These are phyloP conservation scores for Diadophis punctatus DNA, from an alignment of 2,113 vertebrate species.

Conservation along the genomic window DNA sequence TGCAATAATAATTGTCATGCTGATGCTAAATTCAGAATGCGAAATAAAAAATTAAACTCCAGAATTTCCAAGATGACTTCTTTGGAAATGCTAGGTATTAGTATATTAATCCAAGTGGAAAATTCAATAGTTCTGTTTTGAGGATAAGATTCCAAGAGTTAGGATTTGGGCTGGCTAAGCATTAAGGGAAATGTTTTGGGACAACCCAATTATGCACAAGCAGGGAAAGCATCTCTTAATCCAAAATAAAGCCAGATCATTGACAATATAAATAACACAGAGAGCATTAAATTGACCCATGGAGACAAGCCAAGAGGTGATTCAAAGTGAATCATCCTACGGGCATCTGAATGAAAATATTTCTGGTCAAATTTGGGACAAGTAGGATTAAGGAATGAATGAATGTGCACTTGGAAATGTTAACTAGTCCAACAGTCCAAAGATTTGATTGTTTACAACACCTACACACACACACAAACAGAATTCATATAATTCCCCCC, in stretches of 20 bases:
- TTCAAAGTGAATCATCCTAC: neutral
- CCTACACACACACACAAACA: neutral
- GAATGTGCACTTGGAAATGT: neutral
- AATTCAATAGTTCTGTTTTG: neutral
- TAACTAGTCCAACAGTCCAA: neutral
- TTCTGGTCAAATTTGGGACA: neutral
- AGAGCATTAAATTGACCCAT: neutral
- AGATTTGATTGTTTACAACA: neutral
- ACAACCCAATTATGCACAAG: neutral
- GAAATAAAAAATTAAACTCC: neutral
- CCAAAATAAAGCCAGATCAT: neutral
- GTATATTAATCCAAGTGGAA: neutral
- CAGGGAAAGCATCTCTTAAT: neutral
- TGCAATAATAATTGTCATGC: neutral
- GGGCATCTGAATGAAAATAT: neutral
- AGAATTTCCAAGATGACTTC: neutral
- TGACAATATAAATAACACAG: neutral
- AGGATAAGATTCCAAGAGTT: neutral
- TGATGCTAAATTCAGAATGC: neutral
- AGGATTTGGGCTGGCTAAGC: neutral
- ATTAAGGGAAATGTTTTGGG: neutral
- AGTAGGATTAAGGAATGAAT: neutral
- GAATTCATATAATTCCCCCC: neutral
- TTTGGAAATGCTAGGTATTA: neutral
- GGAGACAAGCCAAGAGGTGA: neutral